phyloP scores from a whole-genome alignment of 2,113 vertebrate species.

The Tichodroma muraria region DNA sequence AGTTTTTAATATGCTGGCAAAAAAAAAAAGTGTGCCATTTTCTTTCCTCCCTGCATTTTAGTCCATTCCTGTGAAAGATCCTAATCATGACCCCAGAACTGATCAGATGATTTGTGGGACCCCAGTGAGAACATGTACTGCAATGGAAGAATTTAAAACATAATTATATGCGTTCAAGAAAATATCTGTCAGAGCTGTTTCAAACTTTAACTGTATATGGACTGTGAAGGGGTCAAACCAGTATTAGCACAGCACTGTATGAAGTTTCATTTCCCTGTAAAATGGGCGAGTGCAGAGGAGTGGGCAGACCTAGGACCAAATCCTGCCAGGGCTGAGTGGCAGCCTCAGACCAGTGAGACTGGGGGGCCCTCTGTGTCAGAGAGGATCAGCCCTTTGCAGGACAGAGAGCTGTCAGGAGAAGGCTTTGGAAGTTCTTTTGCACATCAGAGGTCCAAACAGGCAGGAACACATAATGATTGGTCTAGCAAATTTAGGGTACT shows the following conservation, averaged over 20 bases:
- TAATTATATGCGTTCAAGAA: slow-evolving; percentile 8
- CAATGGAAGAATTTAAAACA: slow-evolving; percentile 21
- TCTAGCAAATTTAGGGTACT: neutral
- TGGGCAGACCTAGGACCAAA: neutral
- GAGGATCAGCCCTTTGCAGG: neutral
- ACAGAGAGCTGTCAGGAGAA: neutral
- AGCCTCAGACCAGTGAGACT: neutral
- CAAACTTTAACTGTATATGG: neutral
- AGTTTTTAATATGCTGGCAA: neutral
- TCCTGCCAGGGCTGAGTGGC: neutral
- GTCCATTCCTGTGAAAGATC: neutral
- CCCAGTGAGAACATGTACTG: neutral
- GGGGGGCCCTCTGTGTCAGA: neutral
- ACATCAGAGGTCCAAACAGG: neutral
- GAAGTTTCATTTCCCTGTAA: neutral
- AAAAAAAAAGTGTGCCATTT: neutral
- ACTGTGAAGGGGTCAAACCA: neutral
- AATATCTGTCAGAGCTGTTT: slow-evolving; percentile 18
- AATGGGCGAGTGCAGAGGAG: neutral
- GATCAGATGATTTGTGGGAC: slow-evolving; percentile 12
- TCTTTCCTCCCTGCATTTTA: neutral
- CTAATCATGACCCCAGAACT: neutral
- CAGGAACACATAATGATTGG: neutral
- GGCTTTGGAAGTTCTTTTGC: neutral
- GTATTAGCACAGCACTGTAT: neutral